These are phyloP conservation scores for Onthophagus sagittarius DNA, from an alignment of 2,888 invertebrate genomes.

Conservation along the genomic window DNA sequence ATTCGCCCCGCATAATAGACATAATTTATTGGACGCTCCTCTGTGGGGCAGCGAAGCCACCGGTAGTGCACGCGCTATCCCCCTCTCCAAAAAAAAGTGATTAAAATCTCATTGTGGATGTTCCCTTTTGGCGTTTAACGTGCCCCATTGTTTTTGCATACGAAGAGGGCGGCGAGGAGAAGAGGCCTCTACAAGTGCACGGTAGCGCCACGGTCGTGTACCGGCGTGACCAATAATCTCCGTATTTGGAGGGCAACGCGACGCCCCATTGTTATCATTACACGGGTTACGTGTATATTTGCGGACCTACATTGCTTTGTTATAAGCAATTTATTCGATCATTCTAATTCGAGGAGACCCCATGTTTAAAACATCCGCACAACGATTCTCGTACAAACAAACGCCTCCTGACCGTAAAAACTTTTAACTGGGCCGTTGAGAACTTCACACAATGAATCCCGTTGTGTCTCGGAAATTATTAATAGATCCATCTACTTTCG, in stretches of 20 bases:
- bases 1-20: constrained; percentile 13
- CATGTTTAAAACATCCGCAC: neutral
- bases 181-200: constrained; percentile 2
- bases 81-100: neutral
- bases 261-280: constrained; percentile 41
- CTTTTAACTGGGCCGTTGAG: neutral
- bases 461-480: neutral
- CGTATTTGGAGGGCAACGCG: constrained; percentile 28
- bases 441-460: neutral
- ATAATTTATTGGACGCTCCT: neutral
- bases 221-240: constrained; percentile 27
- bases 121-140: neutral
- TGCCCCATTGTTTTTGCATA: neutral
- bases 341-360: constrained; percentile 30
- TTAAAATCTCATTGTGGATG: neutral
- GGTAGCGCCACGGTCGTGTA: constrained; percentile 6
- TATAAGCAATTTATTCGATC: constrained; percentile 47
- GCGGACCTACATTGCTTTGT: constrained; percentile 44
- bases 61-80: neutral
- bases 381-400: neutral
- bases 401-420: neutral
- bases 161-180: neutral
- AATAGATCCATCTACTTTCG: neutral
- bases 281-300: constrained; percentile 46
- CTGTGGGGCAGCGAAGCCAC: neutral